A percentile compares a stretch with the other conserved stretches of the same genome.
Evolutionary conservation across 2,113 vertebrate species (phyloP).

Genomic region (Ranitomeya imitator): DNA sequence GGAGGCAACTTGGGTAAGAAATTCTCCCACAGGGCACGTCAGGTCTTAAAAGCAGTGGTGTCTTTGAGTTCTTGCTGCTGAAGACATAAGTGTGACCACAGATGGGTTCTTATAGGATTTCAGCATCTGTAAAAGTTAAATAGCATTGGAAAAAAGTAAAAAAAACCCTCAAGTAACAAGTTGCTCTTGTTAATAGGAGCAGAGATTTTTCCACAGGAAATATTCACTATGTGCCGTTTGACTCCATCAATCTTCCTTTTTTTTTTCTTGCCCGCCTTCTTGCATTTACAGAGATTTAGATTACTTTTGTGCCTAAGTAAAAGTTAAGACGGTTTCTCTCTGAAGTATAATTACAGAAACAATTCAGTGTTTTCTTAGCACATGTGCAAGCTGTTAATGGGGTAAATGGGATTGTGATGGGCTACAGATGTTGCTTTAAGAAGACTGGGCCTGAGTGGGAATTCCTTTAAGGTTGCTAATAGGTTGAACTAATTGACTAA

Average conservation of each 20-base stretch:
- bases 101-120: conserved; percentile 18
- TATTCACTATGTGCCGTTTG: conserved; percentile 55
- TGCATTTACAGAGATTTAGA: background rate
- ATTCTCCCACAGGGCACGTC: conserved; percentile 6
- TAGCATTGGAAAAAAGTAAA: conserved; percentile 20
- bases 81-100: conserved; percentile 19
- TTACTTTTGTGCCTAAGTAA: background rate
- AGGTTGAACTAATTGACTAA: conserved; percentile 59
- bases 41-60: background rate
- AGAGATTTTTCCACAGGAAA: conserved; percentile 59
- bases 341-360: background rate
- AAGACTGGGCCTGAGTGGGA: conserved; percentile 1
- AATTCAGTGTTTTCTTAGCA: conserved; percentile 17
- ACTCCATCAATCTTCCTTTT: conserved; percentile 54
- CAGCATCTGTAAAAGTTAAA: conserved; percentile 51
- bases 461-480: conserved; percentile 61
- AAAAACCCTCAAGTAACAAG: conserved; percentile 41
- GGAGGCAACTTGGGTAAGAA: background rate
- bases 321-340: background rate
- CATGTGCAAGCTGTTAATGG: conserved; percentile 49
- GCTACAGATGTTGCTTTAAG: conserved; percentile 50
- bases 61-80: background rate
- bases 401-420: conserved; percentile 38
- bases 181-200: conserved; percentile 55
- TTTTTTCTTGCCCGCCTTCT: conserved; percentile 47